A percentile compares a stretch with the other conserved stretches of the same genome.
phyloP scores from a whole-genome alignment of 2,888 invertebrate genomes.

The Pristionchus fissidentatus region DNA sequence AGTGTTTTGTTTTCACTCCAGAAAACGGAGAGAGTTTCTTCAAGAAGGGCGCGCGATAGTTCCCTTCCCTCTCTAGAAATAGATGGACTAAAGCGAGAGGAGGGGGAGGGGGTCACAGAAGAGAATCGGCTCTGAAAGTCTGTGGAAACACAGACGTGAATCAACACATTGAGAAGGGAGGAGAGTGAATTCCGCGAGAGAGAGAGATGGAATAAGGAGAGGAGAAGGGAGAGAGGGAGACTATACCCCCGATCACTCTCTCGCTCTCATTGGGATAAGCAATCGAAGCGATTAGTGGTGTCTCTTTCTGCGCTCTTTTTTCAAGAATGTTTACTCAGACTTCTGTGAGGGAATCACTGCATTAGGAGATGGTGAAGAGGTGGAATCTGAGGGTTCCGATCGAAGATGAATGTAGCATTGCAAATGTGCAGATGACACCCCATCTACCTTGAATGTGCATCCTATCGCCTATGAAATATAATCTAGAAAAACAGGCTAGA shows the following conservation, averaged over 20 bases:
- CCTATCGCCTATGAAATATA: too few relatives aligned
- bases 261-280: background rate
- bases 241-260: slow-evolving; percentile 13
- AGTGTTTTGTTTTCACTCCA: background rate
- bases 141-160: slow-evolving; percentile 42
- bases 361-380: background rate
- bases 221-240: too few relatives aligned
- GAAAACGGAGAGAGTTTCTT: background rate
- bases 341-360: background rate
- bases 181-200: background rate
- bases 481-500: too few relatives aligned
- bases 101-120: slow-evolving; percentile 6
- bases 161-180: too few relatives aligned
- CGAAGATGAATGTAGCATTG: background rate
- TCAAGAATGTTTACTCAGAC: slow-evolving; percentile 2
- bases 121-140: slow-evolving; percentile 20
- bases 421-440: background rate
- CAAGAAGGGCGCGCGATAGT: background rate
- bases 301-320: slow-evolving; percentile 15
- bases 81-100: slow-evolving; percentile 6
- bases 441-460: background rate
- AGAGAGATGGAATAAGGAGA: background rate
- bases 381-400: background rate
- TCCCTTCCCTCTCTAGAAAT: background rate
- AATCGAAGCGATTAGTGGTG: slow-evolving; percentile 23